A percentile compares a stretch with the other conserved stretches of the same genome.
These are phyloP conservation scores for Dicyrtoma fusca DNA, from an alignment of 2,888 invertebrate genomes.

Conservation along the genomic window DNA sequence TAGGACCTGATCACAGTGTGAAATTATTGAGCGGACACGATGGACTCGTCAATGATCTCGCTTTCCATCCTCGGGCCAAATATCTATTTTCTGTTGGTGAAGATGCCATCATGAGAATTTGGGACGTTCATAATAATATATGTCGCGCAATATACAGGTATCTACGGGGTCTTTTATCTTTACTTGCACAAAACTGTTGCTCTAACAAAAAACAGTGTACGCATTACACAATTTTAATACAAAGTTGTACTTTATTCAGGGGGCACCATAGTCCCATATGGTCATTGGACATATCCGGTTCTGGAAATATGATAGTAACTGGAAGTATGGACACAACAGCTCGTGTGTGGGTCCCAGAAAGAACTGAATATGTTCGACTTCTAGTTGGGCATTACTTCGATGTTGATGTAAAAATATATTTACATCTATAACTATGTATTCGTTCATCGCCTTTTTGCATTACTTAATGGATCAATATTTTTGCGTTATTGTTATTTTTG, in stretches of 20 bases:
- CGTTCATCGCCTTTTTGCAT: conserved; percentile 36
- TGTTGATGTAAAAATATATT: conserved; percentile 71
- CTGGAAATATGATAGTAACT: conserved; percentile 73
- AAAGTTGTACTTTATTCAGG: conserved; percentile 58
- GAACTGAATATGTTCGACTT: conserved; percentile 78
- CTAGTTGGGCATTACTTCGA: conserved; percentile 87
- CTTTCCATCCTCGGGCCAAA: conserved; percentile 53
- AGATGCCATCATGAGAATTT: conserved; percentile 76
- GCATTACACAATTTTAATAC: too few species aligned
- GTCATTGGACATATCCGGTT: conserved; percentile 75
- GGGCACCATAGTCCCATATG: conserved; percentile 91
- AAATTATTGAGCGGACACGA: conserved; percentile 49
- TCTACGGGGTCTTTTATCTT: too few species aligned
- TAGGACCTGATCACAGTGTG: conserved; percentile 29
- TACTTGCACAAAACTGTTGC: too few species aligned
- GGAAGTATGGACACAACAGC: conserved; percentile 81
- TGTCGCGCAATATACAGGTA: conserved; percentile 73
- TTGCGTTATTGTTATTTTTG: not conserved
- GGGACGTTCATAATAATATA: conserved; percentile 71
- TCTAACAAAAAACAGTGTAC: not conserved
- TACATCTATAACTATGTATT: conserved; percentile 19
- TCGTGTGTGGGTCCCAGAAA: conserved; percentile 79
- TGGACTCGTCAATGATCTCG: conserved; percentile 49
- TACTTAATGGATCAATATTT: not conserved
- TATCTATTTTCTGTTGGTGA: conserved; percentile 69